Evolutionary conservation across 1,140 invertebrate genomes (phyloP).

Genomic region (Microvelia longipes): DNA sequence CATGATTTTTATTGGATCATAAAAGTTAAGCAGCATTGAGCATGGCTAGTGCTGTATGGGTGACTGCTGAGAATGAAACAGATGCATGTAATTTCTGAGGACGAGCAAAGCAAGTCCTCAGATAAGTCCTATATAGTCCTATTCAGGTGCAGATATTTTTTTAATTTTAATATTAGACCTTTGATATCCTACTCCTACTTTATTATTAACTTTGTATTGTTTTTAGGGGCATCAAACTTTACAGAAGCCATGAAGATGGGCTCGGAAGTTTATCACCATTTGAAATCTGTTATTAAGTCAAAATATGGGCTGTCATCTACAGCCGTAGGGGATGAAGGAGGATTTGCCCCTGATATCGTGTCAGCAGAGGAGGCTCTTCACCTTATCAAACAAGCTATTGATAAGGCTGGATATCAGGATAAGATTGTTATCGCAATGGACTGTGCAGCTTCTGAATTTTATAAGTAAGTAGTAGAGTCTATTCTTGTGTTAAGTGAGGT

Average conservation of each 20-base stretch:
- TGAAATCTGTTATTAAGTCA: conserved; percentile 89
- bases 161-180: too few species aligned
- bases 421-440: conserved; percentile 97
- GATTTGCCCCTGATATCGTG: conserved; percentile 94
- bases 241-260: conserved; percentile 98
- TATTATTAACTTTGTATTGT: not conserved
- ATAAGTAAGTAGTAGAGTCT: conserved; percentile 51
- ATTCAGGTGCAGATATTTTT: too few species aligned
- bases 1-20: too few species aligned
- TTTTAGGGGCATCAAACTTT: conserved; percentile 69
- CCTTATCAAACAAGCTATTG: conserved; percentile 80
- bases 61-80: too few species aligned
- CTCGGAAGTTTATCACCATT: conserved; percentile 86
- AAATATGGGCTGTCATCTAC: conserved; percentile 89
- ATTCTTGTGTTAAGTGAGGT: too few species aligned
- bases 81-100: too few species aligned
- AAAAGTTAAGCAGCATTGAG: too few species aligned
- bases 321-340: conserved; percentile 97
- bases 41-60: too few species aligned
- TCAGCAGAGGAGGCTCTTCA: conserved; percentile 85
- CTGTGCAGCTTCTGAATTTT: conserved; percentile 94
- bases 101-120: too few species aligned
- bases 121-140: too few species aligned
- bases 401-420: conserved; percentile 81
- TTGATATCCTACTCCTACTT: too few species aligned